A percentile compares a stretch with the other conserved stretches of the same genome.
Conservation (phyloP, 2,888 invertebrate genomes). For the Anarsia innoxiella region DNA sequence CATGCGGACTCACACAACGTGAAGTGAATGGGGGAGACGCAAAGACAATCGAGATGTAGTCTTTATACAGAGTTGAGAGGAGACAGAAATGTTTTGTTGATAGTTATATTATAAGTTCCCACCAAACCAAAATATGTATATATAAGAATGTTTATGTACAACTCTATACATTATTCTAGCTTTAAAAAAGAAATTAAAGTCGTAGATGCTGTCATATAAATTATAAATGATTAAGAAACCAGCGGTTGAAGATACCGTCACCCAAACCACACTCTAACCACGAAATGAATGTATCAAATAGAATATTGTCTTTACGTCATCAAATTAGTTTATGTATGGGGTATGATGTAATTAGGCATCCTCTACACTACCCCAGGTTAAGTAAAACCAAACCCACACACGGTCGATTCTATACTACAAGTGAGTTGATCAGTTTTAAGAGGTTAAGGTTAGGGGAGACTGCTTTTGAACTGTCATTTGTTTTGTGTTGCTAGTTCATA, state of each 20-base stretch:
- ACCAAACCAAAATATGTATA: too few species aligned
- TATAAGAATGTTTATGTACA: too few species aligned
- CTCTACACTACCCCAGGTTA: conserved; percentile 47
- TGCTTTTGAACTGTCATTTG: not conserved
- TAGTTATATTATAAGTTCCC: too few species aligned
- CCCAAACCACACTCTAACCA: too few species aligned
- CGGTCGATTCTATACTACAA: conserved; percentile 10
- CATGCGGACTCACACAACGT: conserved; percentile 71
- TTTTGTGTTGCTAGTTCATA: not conserved
- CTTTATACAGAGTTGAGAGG: conserved; percentile 1
- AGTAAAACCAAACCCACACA: conserved; percentile 40
- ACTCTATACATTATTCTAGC: too few species aligned
- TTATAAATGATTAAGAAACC: too few species aligned
- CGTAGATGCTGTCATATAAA: too few species aligned
- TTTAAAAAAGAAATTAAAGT: too few species aligned
- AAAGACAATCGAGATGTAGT: conserved; percentile 36
- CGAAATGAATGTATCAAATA: too few species aligned
- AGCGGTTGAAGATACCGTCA: too few species aligned
- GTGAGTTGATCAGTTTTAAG: conserved; percentile 13
- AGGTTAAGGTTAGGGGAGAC: conserved; percentile 26
- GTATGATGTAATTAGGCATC: conserved; percentile 36
- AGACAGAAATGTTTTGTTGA: not conserved
- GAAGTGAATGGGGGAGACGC: conserved; percentile 43
- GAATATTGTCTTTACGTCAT: conserved; percentile 46
- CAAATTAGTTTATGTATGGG: conserved; percentile 51